Evolutionary conservation across 2,888 invertebrate genomes (phyloP), one percentile per base, ranked within the genome.

Genomic region (Volucella inflata): DNA sequence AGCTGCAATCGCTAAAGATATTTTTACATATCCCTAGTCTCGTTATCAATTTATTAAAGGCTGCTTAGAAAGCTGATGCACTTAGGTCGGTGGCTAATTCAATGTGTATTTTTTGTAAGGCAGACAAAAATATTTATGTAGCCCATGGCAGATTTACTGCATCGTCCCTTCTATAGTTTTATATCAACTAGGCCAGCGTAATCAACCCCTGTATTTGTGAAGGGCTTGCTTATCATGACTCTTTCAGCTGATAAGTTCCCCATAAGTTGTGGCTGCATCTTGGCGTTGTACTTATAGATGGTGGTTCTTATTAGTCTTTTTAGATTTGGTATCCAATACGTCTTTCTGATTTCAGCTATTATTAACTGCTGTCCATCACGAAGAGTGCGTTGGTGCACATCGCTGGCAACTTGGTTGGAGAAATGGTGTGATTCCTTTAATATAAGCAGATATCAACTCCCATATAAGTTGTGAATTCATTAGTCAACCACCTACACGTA

Each of bases 181-280:
- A 71, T 50, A 11, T 60, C 60, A 11, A 71, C 50, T 9, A 51
- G 71, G 3, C 59, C 51, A 2, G 71, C 71, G n/a, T 75, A 64
- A 11, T 64, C 48, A 36, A 55, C 53, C 8, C 64, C 64, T 11
- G 55, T 57, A 16, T 74, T 42, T 42, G 21, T 50, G n/a, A 67
- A 53, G 40, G 67, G 67, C 17, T 21, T 51, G 14, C 16, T 11
- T 3, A 68, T 42, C 3, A 8, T 38, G 0, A 46, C 50, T 36
- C 57, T 38, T 36, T 36, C 46, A 14, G 14, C 17, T 48, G 57
- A 21, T 2, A 57, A 50, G 42, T n/a, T 71, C n/a, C 30, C 30
- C 50, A 71, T 50, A 0, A 50, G 50, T 17, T 71, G 59, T 21
- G 57, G 14, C 46, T 51, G 14, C 16, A 12, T 17, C 38, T 57